Percentiles rank a stretch among this genome's conserved stretches.
Evolutionary conservation across 2,888 invertebrate genomes (phyloP).

Genomic region (Erebia epiphron): DNA sequence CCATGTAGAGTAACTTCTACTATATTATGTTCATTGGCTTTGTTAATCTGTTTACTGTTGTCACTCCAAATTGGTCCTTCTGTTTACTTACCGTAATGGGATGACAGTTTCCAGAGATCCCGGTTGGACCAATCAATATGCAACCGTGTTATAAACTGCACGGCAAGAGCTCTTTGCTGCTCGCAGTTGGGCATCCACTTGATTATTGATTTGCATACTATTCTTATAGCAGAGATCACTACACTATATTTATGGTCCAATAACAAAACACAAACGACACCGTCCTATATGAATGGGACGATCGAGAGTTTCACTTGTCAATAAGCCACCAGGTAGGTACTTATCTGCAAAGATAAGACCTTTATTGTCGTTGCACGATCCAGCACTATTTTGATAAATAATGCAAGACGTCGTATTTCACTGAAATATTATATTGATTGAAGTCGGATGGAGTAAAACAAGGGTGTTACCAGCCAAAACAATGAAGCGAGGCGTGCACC

Average conservation of each 20-base stretch:
- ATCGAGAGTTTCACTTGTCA: slow-evolving; percentile 78
- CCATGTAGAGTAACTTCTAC: not conserved
- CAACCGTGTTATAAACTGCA: slow-evolving; percentile 68
- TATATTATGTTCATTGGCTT: not conserved
- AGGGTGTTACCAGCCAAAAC: slow-evolving; percentile 71
- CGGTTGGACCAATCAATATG: slow-evolving; percentile 75
- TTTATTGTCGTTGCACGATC: slow-evolving; percentile 54
- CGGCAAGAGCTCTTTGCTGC: slow-evolving; percentile 61
- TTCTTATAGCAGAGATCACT: slow-evolving; percentile 67
- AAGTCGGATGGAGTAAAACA: slow-evolving; percentile 71
- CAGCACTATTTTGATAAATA: slow-evolving; percentile 51
- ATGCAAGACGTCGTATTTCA: slow-evolving; percentile 63
- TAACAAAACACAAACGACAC: slow-evolving; percentile 66
- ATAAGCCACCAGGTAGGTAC: slow-evolving; percentile 64
- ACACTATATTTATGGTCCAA: slow-evolving; percentile 61
- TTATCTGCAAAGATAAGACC: slow-evolving; percentile 51
- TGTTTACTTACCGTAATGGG: slow-evolving; percentile 63
- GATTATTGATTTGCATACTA: slow-evolving; percentile 76
- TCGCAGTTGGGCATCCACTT: slow-evolving; percentile 65
- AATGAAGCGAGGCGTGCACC: slow-evolving; percentile 78
- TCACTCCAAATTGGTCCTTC: slow-evolving; percentile 19
- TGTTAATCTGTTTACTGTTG: slow-evolving; percentile 5
- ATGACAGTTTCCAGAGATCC: slow-evolving; percentile 61
- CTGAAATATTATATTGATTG: slow-evolving; percentile 71
- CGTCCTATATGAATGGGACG: slow-evolving; percentile 64